Conservation (phyloP, 2,797 vertebrate genomes). For the Petrocephalus sullivani region DNA sequence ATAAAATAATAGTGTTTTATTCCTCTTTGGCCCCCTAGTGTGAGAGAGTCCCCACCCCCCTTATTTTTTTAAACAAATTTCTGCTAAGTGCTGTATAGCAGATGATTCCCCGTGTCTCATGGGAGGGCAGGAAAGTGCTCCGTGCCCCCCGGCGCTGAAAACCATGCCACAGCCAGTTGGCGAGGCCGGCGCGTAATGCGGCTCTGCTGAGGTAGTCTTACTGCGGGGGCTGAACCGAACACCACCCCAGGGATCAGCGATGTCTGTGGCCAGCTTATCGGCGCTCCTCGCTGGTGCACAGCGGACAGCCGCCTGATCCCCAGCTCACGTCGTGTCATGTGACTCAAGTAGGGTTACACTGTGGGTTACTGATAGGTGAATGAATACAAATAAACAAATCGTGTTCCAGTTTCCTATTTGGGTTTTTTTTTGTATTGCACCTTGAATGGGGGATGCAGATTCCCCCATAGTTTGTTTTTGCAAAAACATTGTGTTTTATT, state of each 20-base stretch:
- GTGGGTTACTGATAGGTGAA: not conserved
- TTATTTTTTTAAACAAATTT: conserved; percentile 17
- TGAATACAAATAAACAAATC: conserved; percentile 2
- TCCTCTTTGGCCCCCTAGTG: not conserved
- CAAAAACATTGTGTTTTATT: not conserved
- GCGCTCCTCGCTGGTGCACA: conserved; percentile 24
- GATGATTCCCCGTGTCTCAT: not conserved
- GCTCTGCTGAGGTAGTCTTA: conserved; percentile 18
- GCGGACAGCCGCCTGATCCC: not conserved
- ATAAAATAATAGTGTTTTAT: not conserved
- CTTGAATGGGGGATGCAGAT: not conserved
- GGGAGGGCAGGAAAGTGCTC: conserved; percentile 7
- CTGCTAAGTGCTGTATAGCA: conserved; percentile 19
- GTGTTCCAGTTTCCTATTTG: not conserved
- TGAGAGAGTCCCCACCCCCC: not conserved
- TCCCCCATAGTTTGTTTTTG: not conserved
- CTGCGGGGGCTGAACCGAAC: conserved; percentile 31
- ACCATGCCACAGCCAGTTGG: conserved; percentile 28
- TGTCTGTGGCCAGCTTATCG: conserved; percentile 39
- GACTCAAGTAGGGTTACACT: not conserved
- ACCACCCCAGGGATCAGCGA: conserved; percentile 34
- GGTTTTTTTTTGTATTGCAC: not conserved
- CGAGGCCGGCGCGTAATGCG: conserved; percentile 19
- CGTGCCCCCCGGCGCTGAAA: conserved; percentile 24
- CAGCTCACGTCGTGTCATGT: not conserved